Conservation (phyloP, 2,888 invertebrate species). For the Orthonevra nobilis region DNA sequence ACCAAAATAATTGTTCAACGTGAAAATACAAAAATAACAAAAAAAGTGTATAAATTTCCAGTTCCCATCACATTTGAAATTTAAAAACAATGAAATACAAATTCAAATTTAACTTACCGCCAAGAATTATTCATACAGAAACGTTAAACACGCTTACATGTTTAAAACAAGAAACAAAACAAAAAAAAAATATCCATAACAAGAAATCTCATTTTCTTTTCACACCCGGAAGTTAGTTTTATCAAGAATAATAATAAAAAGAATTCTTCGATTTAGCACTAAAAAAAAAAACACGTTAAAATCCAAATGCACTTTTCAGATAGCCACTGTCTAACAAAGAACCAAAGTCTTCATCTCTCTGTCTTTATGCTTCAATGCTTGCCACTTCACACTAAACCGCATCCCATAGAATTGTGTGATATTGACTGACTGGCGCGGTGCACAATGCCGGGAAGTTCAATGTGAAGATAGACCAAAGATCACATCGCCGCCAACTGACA, state of each 20-base stretch:
- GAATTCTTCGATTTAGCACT: not conserved
- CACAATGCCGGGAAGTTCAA: conserved; percentile 24
- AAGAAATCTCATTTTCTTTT: not conserved
- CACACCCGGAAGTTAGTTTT: conserved; percentile 4
- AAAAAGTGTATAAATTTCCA: too few species aligned
- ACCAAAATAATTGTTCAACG: too few species aligned
- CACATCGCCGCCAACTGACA: conserved; percentile 28
- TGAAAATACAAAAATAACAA: too few species aligned
- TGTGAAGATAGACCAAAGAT: conserved; percentile 38
- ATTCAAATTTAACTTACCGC: too few species aligned
- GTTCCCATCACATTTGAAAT: too few species aligned
- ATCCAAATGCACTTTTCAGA: not conserved
- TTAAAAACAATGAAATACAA: not conserved
- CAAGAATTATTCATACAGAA: not conserved
- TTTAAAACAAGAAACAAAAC: not conserved
- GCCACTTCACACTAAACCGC: conserved; percentile 10
- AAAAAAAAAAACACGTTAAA: conserved; percentile 7
- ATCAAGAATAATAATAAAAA: not conserved
- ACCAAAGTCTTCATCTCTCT: not conserved
- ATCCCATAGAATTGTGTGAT: not conserved
- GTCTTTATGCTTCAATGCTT: conserved; percentile 14
- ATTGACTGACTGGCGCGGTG: conserved; percentile 18
- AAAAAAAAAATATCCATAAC: conserved; percentile 1
- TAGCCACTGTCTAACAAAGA: not conserved
- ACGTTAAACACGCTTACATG: not conserved